phyloP scores from a whole-genome alignment of 2,888 invertebrate genomes.

The Ectemnius lituratus region DNA sequence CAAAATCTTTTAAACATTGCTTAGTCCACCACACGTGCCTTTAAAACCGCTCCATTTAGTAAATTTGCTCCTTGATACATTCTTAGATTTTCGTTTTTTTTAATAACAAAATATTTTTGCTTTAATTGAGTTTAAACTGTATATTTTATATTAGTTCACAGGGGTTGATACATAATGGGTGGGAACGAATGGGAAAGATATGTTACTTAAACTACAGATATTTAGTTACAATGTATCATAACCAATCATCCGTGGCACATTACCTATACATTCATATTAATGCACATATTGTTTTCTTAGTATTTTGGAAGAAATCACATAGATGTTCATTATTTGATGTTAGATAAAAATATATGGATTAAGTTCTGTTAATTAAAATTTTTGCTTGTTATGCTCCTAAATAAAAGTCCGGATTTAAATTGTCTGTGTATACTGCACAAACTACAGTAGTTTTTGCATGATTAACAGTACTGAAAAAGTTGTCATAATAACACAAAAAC shows the following conservation, averaged over 20 bases:
- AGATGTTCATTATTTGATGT: no score
- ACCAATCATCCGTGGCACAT: no score
- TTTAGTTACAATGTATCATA: no score
- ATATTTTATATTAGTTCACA: neutral
- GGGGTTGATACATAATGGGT: no score
- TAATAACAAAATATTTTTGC: neutral
- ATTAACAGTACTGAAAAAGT: neutral
- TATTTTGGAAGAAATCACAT: no score
- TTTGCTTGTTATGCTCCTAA: no score
- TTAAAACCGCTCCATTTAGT: constrained; percentile 50
- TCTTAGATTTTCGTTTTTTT: neutral
- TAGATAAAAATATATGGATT: no score
- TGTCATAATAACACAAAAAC: no score
- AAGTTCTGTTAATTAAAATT: no score
- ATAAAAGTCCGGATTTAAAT: neutral
- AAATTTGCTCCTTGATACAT: constrained; percentile 9
- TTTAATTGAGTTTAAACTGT: constrained; percentile 2
- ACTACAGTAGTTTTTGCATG: constrained; percentile 16
- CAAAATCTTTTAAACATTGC: constrained; percentile 47
- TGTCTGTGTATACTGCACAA: constrained; percentile 37
- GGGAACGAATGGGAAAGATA: no score
- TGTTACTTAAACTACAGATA: no score
- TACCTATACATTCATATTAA: neutral
- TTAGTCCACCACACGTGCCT: constrained; percentile 61
- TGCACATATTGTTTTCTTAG: neutral